Conservation (phyloP, 2,113 vertebrate genomes). For the Okapia johnstoni region DNA sequence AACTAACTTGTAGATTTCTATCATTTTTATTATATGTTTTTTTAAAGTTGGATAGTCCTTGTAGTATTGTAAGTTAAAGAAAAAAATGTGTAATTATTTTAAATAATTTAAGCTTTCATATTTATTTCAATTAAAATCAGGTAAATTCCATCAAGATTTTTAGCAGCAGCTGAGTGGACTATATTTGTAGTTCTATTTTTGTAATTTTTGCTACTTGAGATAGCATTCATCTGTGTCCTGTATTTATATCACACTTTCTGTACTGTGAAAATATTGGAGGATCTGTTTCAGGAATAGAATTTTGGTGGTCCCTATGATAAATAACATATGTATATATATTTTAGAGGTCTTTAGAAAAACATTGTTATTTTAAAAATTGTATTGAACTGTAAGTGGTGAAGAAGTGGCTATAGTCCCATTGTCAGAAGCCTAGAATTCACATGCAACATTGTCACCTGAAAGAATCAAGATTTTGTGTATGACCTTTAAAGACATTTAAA, state of each 20-base stretch:
- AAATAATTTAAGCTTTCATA: background rate
- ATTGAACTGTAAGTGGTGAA: background rate
- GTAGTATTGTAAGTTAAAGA: background rate
- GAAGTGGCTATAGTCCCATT: background rate
- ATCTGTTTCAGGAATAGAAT: background rate
- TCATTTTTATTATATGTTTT: background rate
- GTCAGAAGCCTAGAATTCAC: background rate
- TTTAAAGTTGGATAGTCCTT: background rate
- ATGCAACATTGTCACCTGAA: background rate
- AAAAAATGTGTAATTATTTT: background rate
- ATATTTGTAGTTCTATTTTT: background rate
- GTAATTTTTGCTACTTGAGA: background rate
- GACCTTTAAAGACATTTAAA: background rate
- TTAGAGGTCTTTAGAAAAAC: background rate
- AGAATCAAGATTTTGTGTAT: background rate
- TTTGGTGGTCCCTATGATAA: background rate
- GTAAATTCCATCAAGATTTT: background rate
- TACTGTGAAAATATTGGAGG: background rate
- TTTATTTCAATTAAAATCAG: background rate
- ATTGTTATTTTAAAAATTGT: background rate
- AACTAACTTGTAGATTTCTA: background rate
- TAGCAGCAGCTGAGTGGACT: background rate
- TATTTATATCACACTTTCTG: background rate
- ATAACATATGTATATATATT: background rate
- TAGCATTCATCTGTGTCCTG: background rate